Conservation (phyloP, 1,140 invertebrate species). For the Ruditapes philippinarum region DNA sequence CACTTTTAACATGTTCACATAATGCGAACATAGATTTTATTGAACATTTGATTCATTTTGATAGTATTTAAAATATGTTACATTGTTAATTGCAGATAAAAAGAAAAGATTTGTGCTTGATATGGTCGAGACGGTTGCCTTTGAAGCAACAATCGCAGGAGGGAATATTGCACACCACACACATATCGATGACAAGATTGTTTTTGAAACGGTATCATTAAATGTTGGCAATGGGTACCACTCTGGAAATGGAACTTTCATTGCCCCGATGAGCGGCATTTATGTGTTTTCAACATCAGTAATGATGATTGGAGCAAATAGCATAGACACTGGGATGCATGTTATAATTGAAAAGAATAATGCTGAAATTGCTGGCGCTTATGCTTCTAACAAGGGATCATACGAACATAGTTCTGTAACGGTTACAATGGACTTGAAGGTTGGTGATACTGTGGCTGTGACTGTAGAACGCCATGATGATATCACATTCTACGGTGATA, state of each 20-base stretch:
- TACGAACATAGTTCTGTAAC: slow-evolving; percentile 7
- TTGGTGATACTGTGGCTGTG: background rate
- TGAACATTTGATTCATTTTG: too few species aligned
- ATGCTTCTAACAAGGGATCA: background rate
- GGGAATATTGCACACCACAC: background rate
- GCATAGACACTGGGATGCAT: background rate
- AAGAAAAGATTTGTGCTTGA: slow-evolving; percentile 24
- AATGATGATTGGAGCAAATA: background rate
- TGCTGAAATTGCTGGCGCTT: slow-evolving; percentile 25
- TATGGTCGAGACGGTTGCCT: slow-evolving; percentile 16
- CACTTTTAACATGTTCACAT: too few species aligned
- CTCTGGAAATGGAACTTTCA: background rate
- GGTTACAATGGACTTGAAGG: background rate
- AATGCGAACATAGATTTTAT: too few species aligned
- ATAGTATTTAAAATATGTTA: too few species aligned
- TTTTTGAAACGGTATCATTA: background rate
- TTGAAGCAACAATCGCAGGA: background rate
- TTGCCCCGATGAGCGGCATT: background rate
- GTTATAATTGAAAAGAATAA: slow-evolving; percentile 24
- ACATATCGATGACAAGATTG: background rate
- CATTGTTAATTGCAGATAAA: too few species aligned
- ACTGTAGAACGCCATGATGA: background rate
- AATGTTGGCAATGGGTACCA: slow-evolving; percentile 23
- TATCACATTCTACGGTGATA: slow-evolving; percentile 1
- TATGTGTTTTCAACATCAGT: slow-evolving; percentile 36